Base-by-base conservation (phyloP, 2,797 vertebrate genomes). In the Vipera latastei region DNA sequence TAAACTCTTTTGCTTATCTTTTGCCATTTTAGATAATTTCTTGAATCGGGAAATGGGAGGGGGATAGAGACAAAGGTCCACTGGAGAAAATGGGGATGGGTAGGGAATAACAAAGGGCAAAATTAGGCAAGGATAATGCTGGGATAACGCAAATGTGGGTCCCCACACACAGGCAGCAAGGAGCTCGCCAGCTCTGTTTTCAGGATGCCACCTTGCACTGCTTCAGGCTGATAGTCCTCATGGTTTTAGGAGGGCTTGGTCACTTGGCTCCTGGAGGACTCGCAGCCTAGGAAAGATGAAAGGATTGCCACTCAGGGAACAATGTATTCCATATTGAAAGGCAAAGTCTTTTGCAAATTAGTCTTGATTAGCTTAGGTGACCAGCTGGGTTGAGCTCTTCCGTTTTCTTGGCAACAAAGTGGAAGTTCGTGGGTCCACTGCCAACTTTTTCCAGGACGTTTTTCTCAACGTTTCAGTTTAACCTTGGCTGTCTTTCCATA, bases 1-100 rank as follows among this genome's bases (percentile, higher is more conserved):
- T 95, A 93, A 93, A 51, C 65, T 94, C 56, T 91, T 94, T 48
- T 93, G 89, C 94, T 86, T 88, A 91, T 0, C n/a, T 94, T 92
- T 65, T 92, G 9, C 4, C 32, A 32, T 85, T 53, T 73, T 32
- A 2, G 8, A 55, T n/a, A 91, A 0, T 18, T 6, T 14, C 57
- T 0, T 44, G 3, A 22, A 11, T 78, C 38, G 1, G 18, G 69
- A 44, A 44, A 78, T 22, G 69, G 13, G 65, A 13, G 18, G 8
- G 61, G 4, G 12, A 78, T 25, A 44, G 38, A 48, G 38, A 83
- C 4, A 12, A 83, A 20, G 38, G 20, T 48, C 38, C 2, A 48
- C 4, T 83, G 8, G 73, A 48, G 20, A 38, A 48, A 48, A 25
- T 8, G 1, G 20, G 20, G 20, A 11, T 25, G 38, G 38, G 73